A percentile compares a stretch with the other conserved stretches of the same genome.
phyloP scores from a whole-genome alignment of 2,113 vertebrate genomes.

The Ptilonorhynchus violaceus region DNA sequence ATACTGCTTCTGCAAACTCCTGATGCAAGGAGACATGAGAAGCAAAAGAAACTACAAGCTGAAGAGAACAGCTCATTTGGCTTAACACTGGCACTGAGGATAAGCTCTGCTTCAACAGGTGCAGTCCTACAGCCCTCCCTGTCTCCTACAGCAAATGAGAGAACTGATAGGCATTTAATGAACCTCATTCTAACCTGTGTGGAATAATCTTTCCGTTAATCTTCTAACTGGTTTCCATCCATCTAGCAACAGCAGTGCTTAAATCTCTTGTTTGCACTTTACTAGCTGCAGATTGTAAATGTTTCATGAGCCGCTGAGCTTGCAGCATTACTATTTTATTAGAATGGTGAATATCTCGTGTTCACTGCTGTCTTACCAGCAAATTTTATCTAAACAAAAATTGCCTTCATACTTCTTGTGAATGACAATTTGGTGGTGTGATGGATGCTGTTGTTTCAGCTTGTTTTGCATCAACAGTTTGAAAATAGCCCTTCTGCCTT shows the following conservation, averaged over 20 bases:
- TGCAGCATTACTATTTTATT: constrained; percentile 83
- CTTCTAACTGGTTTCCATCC: constrained; percentile 57
- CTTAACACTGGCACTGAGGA: neutral
- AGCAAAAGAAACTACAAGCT: neutral
- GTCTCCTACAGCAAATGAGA: constrained; percentile 16
- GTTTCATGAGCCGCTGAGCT: constrained; percentile 80
- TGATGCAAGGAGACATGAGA: neutral
- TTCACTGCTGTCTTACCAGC: constrained; percentile 62
- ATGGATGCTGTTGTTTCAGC: constrained; percentile 24
- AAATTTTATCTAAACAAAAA: constrained; percentile 64
- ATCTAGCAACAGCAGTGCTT: constrained; percentile 56
- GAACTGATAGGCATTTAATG: constrained; percentile 58
- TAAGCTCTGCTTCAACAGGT: constrained; percentile 45
- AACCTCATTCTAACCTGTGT: constrained; percentile 60
- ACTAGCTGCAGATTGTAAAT: constrained; percentile 76
- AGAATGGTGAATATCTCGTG: constrained; percentile 68
- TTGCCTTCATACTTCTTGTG: constrained; percentile 47
- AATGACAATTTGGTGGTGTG: constrained; percentile 45
- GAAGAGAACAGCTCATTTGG: neutral
- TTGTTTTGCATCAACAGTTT: constrained; percentile 33
- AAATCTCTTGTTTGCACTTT: constrained; percentile 75
- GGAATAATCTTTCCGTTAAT: constrained; percentile 65
- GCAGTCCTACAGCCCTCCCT: neutral
- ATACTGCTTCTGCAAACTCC: neutral
- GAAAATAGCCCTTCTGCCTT: constrained; percentile 35